Conservation (phyloP, 2,113 vertebrate genomes). For the Brachyistius frenatus region DNA sequence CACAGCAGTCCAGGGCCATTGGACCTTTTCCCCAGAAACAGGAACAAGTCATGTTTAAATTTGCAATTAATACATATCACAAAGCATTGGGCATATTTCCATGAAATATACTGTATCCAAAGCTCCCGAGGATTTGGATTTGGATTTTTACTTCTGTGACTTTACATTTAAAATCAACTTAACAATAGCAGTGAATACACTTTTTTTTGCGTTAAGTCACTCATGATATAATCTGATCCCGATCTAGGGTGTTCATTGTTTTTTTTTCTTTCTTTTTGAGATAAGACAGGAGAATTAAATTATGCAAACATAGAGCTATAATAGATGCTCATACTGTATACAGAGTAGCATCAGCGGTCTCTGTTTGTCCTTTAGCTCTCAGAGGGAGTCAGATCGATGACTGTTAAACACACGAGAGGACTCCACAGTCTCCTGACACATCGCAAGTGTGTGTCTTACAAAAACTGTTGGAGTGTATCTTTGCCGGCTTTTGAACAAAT, state of each 20-base stretch:
- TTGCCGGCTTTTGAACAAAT: neutral
- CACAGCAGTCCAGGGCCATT: no score
- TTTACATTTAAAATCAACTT: no score
- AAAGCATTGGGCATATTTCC: no score
- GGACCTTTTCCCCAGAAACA: no score
- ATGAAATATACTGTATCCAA: no score
- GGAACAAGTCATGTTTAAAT: no score
- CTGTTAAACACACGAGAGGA: slow-evolving; percentile 50
- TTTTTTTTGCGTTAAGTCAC: neutral
- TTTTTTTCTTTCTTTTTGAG: neutral
- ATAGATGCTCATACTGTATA: slow-evolving; percentile 12
- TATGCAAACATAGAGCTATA: slow-evolving; percentile 7
- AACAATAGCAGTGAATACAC: neutral
- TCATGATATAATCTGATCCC: neutral
- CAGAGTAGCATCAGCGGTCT: slow-evolving; percentile 28
- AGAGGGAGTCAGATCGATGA: slow-evolving; percentile 53
- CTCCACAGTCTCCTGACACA: slow-evolving; percentile 23
- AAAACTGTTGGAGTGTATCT: slow-evolving; percentile 7
- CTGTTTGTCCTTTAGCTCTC: slow-evolving; percentile 56
- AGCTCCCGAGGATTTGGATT: no score
- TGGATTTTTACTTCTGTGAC: neutral
- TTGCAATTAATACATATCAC: no score
- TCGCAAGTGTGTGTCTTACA: neutral
- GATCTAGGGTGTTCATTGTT: neutral
- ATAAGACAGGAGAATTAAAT: neutral